Conservation (phyloP, 2,797 vertebrate genomes). For the Spondyliosoma cantharus region DNA sequence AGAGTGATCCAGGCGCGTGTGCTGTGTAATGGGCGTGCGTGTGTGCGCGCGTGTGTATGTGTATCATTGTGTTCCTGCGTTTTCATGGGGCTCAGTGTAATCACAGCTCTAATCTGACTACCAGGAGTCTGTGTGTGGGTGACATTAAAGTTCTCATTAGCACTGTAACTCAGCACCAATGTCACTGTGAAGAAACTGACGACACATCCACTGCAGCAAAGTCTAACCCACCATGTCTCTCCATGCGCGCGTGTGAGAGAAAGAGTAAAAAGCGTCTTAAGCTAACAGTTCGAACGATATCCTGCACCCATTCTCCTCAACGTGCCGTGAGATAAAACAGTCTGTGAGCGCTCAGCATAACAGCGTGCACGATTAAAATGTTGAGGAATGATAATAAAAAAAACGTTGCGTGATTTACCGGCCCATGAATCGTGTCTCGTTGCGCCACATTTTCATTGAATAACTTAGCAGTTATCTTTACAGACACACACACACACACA, state of each 20-base stretch:
- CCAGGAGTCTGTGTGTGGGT: conserved; percentile 80
- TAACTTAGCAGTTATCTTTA: conserved; percentile 42
- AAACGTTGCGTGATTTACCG: conserved; percentile 31
- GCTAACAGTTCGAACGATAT: conserved; percentile 48
- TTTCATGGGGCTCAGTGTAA: conserved; percentile 72
- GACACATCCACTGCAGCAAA: conserved; percentile 71
- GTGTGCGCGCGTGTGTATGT: conserved; percentile 7
- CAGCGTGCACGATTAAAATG: conserved; percentile 42
- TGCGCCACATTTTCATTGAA: conserved; percentile 51
- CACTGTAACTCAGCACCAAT: conserved; percentile 80
- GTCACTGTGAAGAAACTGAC: conserved; percentile 79
- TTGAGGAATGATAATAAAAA: conserved; percentile 14
- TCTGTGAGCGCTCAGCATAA: conserved; percentile 31
- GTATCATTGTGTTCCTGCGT: conserved; percentile 55
- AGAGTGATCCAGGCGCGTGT: conserved; percentile 19
- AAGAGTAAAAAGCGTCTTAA: conserved; percentile 47
- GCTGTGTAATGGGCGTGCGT: conserved; percentile 5
- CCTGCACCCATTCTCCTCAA: conserved; percentile 27
- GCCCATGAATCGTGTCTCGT: conserved; percentile 38
- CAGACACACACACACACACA: neutral
- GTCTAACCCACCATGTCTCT: conserved; percentile 54
- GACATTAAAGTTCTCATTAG: conserved; percentile 85
- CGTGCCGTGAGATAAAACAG: conserved; percentile 40
- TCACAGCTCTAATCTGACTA: conserved; percentile 79
- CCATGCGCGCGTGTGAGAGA: conserved; percentile 3